These are phyloP conservation scores for Phortica variegata DNA, from an alignment of 1,140 invertebrate species.

Conservation along the genomic window DNA sequence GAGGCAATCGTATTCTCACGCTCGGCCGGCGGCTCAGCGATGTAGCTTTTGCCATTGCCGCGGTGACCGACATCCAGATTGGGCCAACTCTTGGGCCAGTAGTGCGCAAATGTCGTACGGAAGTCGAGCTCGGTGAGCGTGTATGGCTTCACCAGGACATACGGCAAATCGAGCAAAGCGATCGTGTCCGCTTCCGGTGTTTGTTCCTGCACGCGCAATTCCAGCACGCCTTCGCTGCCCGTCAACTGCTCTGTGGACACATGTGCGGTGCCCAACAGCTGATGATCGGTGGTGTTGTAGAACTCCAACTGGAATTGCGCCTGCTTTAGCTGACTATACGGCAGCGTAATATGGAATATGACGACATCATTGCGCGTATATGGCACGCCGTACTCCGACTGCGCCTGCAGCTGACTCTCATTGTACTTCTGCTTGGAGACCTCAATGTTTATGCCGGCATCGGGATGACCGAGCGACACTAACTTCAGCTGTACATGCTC, in stretches of 20 bases:
- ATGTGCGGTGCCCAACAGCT: constrained; percentile 79
- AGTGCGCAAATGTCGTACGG: constrained; percentile 75
- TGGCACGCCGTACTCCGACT: constrained; percentile 33
- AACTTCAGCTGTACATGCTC: constrained; percentile 46
- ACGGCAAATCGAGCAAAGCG: constrained; percentile 67
- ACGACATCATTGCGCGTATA: constrained; percentile 44
- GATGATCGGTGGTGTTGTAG: constrained; percentile 22
- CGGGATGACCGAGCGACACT: constrained; percentile 35
- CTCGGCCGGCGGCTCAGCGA: constrained; percentile 71
- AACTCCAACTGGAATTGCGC: constrained; percentile 37
- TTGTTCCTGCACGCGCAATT: constrained; percentile 74
- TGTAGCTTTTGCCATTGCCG: constrained; percentile 73
- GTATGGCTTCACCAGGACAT: constrained; percentile 70
- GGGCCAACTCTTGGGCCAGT: constrained; percentile 81
- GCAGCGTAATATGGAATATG: constrained; percentile 60
- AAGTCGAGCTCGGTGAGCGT: constrained; percentile 72
- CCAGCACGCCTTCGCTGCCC: constrained; percentile 73
- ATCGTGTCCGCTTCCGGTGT: constrained; percentile 52
- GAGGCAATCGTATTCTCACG: constrained; percentile 93
- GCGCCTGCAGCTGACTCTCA: constrained; percentile 35
- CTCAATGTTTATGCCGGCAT: constrained; percentile 43
- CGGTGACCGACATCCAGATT: constrained; percentile 89
- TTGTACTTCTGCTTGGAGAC: constrained; percentile 42
- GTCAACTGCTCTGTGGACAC: constrained; percentile 56
- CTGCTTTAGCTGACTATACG: constrained; percentile 39